Conservation (phyloP, 1,140 invertebrate species). For the Phocides pigmalion region DNA sequence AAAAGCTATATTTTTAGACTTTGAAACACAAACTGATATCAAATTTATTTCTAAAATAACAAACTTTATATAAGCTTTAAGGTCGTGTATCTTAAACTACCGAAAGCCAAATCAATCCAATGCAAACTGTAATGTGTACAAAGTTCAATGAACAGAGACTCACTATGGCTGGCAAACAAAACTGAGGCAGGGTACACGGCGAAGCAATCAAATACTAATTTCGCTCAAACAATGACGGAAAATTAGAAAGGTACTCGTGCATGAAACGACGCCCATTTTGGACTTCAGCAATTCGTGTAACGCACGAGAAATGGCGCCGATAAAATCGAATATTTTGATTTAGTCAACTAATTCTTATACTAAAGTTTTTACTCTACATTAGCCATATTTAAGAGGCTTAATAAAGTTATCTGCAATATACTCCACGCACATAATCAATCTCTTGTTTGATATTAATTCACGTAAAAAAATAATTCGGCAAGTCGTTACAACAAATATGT, state of each 20-base stretch:
- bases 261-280: slow-evolving; percentile 52
- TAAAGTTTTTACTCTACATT: too few relatives aligned
- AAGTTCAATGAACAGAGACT: slow-evolving; percentile 33
- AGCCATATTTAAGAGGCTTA: too few relatives aligned
- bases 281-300: slow-evolving; percentile 20
- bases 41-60: too few relatives aligned
- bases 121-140: slow-evolving; percentile 29
- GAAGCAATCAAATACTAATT: slow-evolving; percentile 65
- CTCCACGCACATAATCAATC: too few relatives aligned
- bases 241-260: slow-evolving; percentile 66
- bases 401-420: too few relatives aligned
- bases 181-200: slow-evolving; percentile 22
- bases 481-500: too few relatives aligned
- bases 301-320: slow-evolving; percentile 22
- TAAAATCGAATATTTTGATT: slow-evolving; percentile 16
- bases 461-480: too few relatives aligned
- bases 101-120: slow-evolving; percentile 8
- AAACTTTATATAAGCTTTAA: too few relatives aligned
- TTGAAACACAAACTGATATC: too few relatives aligned
- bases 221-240: slow-evolving; percentile 60
- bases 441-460: too few relatives aligned
- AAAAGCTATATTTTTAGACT: too few relatives aligned
- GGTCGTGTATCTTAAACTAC: slow-evolving; percentile 32
- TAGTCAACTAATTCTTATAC: too few relatives aligned
- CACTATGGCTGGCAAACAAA: slow-evolving; percentile 26